Evolutionary conservation across 2,797 vertebrate genomes (phyloP).

Genomic region (Ctenosaura bakeri): DNA sequence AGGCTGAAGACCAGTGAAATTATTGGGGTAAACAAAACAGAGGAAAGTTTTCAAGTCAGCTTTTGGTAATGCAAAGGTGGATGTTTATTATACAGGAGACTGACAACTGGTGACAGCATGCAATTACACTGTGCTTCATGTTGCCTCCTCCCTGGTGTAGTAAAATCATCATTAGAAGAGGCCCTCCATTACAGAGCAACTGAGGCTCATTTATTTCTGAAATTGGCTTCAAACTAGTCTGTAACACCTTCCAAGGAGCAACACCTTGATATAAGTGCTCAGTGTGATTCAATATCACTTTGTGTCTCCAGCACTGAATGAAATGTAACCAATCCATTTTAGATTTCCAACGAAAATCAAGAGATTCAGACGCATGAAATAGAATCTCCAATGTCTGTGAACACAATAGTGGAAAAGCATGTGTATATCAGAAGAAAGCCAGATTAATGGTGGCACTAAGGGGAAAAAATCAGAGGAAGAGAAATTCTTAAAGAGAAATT

Average conservation of each 20-base stretch:
- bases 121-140: accelerated
- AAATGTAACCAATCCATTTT: accelerated
- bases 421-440: not conserved
- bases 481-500: too few species aligned
- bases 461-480: not conserved
- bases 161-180: slow-evolving; percentile 21
- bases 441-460: not conserved
- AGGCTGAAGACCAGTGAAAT: not conserved
- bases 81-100: not conserved
- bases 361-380: not conserved
- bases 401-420: not conserved
- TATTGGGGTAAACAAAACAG: not conserved
- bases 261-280: accelerated
- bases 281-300: slow-evolving; percentile 17
- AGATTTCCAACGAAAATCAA: slow-evolving; percentile 33
- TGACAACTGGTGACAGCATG: slow-evolving; percentile 26
- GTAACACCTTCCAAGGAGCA: not conserved
- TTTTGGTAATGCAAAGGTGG: not conserved
- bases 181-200: slow-evolving; percentile 29
- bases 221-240: slow-evolving; percentile 10
- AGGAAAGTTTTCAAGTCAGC: not conserved
- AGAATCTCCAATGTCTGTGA: accelerated
- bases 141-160: not conserved
- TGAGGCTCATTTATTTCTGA: slow-evolving; percentile 29
- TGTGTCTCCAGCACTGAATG: accelerated